A percentile compares a stretch with the other conserved stretches of the same genome.
phyloP scores from a whole-genome alignment of 2,888 invertebrate species.

The Xestia ashworthii region DNA sequence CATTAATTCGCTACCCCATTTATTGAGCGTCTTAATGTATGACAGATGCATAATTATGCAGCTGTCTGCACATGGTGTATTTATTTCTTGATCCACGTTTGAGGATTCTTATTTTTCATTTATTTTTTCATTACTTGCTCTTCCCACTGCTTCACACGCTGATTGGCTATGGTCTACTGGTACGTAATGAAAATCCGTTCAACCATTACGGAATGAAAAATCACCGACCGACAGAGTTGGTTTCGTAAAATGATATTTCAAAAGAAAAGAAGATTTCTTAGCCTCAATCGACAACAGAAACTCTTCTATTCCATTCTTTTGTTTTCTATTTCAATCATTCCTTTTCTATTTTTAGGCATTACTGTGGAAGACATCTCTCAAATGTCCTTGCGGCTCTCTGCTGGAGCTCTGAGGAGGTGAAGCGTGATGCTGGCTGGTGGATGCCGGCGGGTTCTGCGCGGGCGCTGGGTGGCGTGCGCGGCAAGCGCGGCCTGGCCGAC shows the following conservation, averaged over 20 bases:
- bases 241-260: too few species aligned
- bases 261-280: too few species aligned
- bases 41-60: too few species aligned
- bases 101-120: too few species aligned
- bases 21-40: too few species aligned
- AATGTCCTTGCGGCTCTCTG: conserved; percentile 42
- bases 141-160: not conserved
- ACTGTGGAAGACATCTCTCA: conserved; percentile 52
- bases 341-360: not conserved
- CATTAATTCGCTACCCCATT: too few species aligned
- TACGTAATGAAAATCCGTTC: not conserved
- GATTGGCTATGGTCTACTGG: not conserved
- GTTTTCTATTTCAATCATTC: not conserved
- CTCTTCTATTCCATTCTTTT: not conserved
- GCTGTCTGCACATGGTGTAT: too few species aligned
- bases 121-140: not conserved
- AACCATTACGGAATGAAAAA: not conserved
- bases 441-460: not conserved
- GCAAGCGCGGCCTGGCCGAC: conserved; percentile 61
- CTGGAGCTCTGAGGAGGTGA: conserved; percentile 32
- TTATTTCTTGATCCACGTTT: too few species aligned
- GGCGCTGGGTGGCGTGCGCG: conserved; percentile 51
- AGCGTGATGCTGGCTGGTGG: conserved; percentile 56
- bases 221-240: not conserved
- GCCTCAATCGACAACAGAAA: not conserved